phyloP scores from a whole-genome alignment of 2,113 vertebrate genomes.

The Phoenicopterus ruber region DNA sequence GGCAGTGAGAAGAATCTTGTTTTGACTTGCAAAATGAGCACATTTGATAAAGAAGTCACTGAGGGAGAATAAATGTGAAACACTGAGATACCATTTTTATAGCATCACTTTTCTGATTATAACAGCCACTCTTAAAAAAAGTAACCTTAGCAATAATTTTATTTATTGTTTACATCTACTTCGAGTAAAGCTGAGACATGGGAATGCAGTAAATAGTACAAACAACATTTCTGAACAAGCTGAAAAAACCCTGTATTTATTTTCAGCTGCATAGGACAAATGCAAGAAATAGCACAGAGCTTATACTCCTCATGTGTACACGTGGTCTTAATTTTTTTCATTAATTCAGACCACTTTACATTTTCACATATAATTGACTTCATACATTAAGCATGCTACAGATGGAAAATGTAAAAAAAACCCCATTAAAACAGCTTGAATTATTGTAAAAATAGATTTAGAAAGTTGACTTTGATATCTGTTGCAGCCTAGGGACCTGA shows the following conservation, averaged over 20 bases:
- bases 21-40: constrained; percentile 51
- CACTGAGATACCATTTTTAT: constrained; percentile 23
- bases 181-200: not conserved
- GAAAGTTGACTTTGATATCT: constrained; percentile 21
- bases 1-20: not conserved
- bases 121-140: not conserved
- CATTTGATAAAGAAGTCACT: constrained; percentile 34
- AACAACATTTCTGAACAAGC: not conserved
- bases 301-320: not conserved
- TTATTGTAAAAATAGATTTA: constrained; percentile 34
- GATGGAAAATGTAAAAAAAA: not conserved
- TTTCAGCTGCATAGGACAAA: not conserved
- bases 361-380: constrained; percentile 1
- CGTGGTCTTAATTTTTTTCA: not conserved
- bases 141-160: constrained; percentile 10
- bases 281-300: not conserved
- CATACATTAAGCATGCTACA: not conserved
- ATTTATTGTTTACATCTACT: constrained; percentile 12
- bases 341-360: not conserved
- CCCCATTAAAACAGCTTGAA: not conserved
- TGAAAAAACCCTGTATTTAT: not conserved
- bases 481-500: not conserved
- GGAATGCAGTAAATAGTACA: not conserved
- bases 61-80: constrained; percentile 42
- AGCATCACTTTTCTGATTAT: constrained; percentile 14